Percentiles rank a stretch among this genome's conserved stretches.
These are phyloP conservation scores for Patagioenas fasciata DNA, from an alignment of 2,113 vertebrate genomes.

Conservation along the genomic window DNA sequence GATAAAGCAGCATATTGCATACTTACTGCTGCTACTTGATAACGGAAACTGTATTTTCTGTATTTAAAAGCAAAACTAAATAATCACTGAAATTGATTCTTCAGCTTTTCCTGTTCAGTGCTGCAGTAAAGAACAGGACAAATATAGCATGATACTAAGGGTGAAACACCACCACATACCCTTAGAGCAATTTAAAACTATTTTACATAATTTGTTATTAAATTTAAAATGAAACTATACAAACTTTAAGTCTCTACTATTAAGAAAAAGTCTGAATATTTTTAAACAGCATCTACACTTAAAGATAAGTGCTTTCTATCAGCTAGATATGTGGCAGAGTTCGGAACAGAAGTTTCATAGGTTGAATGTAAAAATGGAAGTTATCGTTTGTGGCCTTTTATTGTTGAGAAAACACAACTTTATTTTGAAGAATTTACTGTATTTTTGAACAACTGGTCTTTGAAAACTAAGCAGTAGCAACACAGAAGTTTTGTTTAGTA, in stretches of 20 bases:
- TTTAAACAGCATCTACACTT: slow-evolving; percentile 5
- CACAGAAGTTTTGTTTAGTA: not conserved
- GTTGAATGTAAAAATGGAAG: not conserved
- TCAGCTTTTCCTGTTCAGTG: not conserved
- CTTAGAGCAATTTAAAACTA: not conserved
- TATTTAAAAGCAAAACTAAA: not conserved
- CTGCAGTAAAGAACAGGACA: not conserved
- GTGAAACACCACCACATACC: not conserved
- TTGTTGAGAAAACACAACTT: not conserved
- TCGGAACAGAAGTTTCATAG: not conserved
- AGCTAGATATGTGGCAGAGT: not conserved
- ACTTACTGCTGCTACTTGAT: not conserved
- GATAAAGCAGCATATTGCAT: not conserved
- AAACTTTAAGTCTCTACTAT: slow-evolving; percentile 23
- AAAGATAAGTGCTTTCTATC: slow-evolving; percentile 7
- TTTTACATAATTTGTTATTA: slow-evolving; percentile 15
- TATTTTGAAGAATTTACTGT: not conserved
- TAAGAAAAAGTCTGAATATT: slow-evolving; percentile 20
- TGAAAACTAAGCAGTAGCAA: not conserved
- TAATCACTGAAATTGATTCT: not conserved
- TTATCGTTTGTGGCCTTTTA: not conserved
- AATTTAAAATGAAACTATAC: slow-evolving; percentile 41
- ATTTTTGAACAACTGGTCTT: not conserved
- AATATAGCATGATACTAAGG: not conserved
- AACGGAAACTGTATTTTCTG: not conserved